A percentile compares a stretch with the other conserved stretches of the same genome.
Evolutionary conservation across 2,113 vertebrate species (phyloP).

Genomic region (Melanocharis versteri): DNA sequence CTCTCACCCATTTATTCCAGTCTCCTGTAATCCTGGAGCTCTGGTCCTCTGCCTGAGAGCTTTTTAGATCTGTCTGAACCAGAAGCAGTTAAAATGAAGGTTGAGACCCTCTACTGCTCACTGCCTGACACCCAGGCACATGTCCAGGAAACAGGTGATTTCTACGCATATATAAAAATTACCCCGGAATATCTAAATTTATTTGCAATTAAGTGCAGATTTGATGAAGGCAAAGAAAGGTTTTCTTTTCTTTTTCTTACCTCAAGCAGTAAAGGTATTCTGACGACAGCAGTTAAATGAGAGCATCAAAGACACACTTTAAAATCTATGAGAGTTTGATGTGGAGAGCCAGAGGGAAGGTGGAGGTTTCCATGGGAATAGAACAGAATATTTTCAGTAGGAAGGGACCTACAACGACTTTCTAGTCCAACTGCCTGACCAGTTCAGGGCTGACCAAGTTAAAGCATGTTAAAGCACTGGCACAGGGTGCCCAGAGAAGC

Average conservation of each 20-base stretch:
- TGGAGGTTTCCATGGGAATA: fast-evolving
- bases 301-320: background rate
- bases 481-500: background rate
- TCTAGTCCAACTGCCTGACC: background rate
- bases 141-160: fast-evolving
- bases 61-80: background rate
- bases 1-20: background rate
- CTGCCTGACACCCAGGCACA: background rate
- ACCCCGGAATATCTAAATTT: background rate
- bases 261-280: background rate
- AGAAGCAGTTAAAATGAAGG: background rate
- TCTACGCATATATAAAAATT: background rate
- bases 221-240: background rate
- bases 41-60: background rate
- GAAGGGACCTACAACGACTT: background rate
- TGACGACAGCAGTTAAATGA: background rate
- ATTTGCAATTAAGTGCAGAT: background rate
- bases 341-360: background rate
- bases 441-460: background rate
- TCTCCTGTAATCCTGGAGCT: background rate
- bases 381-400: background rate
- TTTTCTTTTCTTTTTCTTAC: background rate
- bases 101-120: background rate
- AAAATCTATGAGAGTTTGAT: background rate
- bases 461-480: background rate